Evolutionary conservation across 2,113 vertebrate genomes (phyloP), one percentile per base, ranked within the genome.

Genomic region (Cettia cetti): DNA sequence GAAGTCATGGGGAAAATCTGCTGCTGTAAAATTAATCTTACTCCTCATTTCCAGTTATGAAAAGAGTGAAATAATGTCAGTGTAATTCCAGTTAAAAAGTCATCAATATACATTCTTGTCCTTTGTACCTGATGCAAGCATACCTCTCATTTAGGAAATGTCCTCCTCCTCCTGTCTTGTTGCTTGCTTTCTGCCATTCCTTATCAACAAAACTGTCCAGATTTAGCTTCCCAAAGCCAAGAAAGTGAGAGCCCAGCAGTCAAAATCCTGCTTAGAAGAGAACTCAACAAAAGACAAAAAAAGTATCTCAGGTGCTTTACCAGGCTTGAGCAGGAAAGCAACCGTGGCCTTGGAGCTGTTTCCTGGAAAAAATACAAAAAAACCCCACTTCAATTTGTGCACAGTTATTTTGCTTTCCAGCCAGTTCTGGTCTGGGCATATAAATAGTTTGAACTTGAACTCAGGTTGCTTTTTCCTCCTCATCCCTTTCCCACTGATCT

Each of bases 11-110:
- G 78, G 82, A 94, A 94, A 92, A 92, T 96, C 77, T 94, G 86
- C 82, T 94, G 69, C 82, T 90, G 71, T 75, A 89, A 94, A 95
- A 96, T 93, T 94, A 89, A 89, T 96, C 83, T 89, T 90, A 31
- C 59, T 92, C 44, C 70, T 79, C 59, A 76, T 95, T 96, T 92
- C 72, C 33, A 76, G 66, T 91, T 94, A 89, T 11, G 44, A 69
- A 40, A 86, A 64, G 45, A 42, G 18, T 85, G 54, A 76, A 90
- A 92, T 91, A 83, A 81, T 45, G 78, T 86, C 86, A 82, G 50
- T 37, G 22, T 64, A 94, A 84, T 59, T 86, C 70, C 40, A 79
- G n/a, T 54, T 72, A 66, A 66, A 57, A 89, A 92, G 66, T 50
- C 63, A 61, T 89, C 71, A 47, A 45, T 79, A 54, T 31, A 53